These are phyloP conservation scores for Lemur catta DNA, from an alignment of 2,797 vertebrate species.

Conservation along the genomic window DNA sequence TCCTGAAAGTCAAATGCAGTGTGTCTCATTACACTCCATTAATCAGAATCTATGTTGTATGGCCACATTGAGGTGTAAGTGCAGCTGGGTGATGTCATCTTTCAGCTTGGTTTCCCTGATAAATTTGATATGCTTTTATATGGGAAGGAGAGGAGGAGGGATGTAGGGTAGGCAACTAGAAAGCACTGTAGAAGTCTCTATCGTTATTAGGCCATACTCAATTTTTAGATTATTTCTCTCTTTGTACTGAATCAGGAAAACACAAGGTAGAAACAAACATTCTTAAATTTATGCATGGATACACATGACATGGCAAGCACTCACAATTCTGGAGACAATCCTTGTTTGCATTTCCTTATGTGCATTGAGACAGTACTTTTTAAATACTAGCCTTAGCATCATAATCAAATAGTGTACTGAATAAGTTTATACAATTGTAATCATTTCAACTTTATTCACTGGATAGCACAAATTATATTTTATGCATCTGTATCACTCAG, in stretches of 20 bases:
- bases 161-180: not conserved
- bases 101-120: not conserved
- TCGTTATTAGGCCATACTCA: not conserved
- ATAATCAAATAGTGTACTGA: not conserved
- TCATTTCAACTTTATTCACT: not conserved
- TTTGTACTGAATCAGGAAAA: not conserved
- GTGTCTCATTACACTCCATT: not conserved
- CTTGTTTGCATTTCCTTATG: not conserved
- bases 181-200: not conserved
- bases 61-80: not conserved
- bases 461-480: not conserved
- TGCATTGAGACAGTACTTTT: not conserved
- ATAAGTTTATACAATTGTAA: not conserved
- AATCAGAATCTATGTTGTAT: not conserved
- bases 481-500: not conserved
- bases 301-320: not conserved
- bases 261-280: not conserved
- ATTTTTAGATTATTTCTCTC: not conserved
- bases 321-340: not conserved
- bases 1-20: not conserved
- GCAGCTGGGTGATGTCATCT: not conserved
- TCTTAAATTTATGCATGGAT: not conserved
- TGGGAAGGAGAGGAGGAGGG: not conserved
- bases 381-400: not conserved
- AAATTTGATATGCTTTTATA: not conserved